Evolutionary conservation across 2,797 vertebrate species (phyloP).

Genomic region (Simalia tracyae): DNA sequence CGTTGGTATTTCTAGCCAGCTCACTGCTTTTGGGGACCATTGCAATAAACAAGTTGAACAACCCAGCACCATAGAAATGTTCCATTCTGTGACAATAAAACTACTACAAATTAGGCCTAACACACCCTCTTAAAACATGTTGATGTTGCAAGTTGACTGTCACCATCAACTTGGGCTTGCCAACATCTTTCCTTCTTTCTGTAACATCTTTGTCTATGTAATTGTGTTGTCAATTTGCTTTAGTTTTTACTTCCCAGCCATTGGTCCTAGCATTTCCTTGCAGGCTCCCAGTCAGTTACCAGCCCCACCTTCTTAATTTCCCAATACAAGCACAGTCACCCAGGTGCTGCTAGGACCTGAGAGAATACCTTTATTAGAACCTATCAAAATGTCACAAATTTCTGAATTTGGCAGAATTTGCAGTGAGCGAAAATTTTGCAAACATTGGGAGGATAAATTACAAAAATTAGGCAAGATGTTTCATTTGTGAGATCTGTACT

Average conservation of each 20-base stretch:
- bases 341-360: background rate
- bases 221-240: background rate
- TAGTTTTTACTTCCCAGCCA: background rate
- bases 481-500: background rate
- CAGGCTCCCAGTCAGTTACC: background rate
- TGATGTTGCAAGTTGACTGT: background rate
- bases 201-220: background rate
- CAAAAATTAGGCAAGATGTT: background rate
- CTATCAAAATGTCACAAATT: background rate
- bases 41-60: background rate
- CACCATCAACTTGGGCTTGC: background rate
- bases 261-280: background rate
- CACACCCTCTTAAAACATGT: background rate
- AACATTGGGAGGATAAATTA: background rate
- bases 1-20: background rate
- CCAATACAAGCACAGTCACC: background rate
- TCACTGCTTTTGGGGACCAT: background rate
- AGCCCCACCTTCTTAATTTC: background rate
- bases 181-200: background rate
- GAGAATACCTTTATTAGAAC: background rate
- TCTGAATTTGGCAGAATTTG: background rate
- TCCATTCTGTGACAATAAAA: background rate
- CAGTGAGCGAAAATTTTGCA: background rate
- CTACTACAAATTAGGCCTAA: background rate
- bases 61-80: background rate